Conservation (phyloP, 23 tunicate species). For the Oikopleura vanhoeffeni region DNA sequence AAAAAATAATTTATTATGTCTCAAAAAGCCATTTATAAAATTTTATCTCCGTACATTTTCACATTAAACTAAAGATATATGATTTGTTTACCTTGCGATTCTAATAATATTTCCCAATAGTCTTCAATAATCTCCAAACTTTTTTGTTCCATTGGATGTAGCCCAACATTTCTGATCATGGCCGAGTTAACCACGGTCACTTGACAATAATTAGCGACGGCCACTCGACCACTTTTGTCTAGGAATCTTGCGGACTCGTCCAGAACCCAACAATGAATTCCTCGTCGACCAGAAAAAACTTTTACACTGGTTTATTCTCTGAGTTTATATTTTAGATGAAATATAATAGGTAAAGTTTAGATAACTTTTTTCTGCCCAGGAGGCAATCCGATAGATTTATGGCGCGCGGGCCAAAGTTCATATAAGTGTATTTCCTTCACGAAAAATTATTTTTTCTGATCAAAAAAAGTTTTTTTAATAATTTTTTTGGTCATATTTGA, state of each 20-base stretch:
- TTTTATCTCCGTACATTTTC: too few species aligned
- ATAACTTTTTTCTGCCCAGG: too few species aligned
- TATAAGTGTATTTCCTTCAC: not conserved
- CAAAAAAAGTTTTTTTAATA: too few species aligned
- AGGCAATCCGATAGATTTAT: too few species aligned
- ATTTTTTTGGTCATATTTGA: too few species aligned
- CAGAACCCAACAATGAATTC: constrained; percentile 99
- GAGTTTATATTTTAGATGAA: constrained; percentile 72
- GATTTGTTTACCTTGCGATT: not conserved
- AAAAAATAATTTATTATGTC: too few species aligned
- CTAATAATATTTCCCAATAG: not conserved
- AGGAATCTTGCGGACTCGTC: constrained; percentile 34
- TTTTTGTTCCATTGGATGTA: not conserved
- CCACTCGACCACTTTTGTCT: constrained; percentile 38
- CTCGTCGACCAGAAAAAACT: constrained; percentile 93
- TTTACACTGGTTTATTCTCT: constrained; percentile 49
- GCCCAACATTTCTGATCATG: not conserved
- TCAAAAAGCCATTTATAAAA: too few species aligned
- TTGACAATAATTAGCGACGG: constrained; percentile 76
- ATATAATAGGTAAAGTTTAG: too few species aligned
- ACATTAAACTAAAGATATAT: too few species aligned
- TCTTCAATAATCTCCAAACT: not conserved
- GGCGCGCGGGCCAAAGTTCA: too few species aligned
- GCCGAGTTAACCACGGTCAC: constrained; percentile 7
- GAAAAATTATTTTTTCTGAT: not conserved